Evolutionary conservation across 2,113 vertebrate species (phyloP).

Genomic region (Melanotaenia duboulayi): DNA sequence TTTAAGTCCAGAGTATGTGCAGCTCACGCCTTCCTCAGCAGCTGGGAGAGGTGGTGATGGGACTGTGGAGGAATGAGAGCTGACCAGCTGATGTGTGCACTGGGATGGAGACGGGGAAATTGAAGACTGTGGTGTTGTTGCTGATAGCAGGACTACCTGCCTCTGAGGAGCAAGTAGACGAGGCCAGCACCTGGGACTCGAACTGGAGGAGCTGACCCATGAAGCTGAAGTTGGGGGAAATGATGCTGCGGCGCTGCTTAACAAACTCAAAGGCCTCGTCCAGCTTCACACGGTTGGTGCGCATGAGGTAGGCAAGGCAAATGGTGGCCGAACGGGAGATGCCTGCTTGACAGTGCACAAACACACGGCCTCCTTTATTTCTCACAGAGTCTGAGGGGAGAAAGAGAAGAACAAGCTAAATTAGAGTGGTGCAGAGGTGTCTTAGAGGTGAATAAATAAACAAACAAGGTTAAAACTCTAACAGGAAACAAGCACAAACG

Average conservation of each 20-base stretch:
- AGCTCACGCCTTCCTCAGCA: constrained; percentile 83
- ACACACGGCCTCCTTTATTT: constrained; percentile 93
- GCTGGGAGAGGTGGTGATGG: constrained; percentile 97
- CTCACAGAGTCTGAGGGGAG: constrained; percentile 89
- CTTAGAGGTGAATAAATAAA: constrained; percentile 25
- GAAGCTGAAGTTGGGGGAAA: constrained; percentile 99
- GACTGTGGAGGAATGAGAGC: constrained; percentile 93
- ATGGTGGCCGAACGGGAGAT: constrained; percentile 98
- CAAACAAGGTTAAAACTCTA: constrained; percentile 3
- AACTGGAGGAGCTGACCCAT: constrained; percentile 99
- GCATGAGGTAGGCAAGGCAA: constrained; percentile 98
- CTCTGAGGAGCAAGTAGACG: constrained; percentile 92
- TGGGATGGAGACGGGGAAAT: constrained; percentile 96
- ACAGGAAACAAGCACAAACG: constrained; percentile 43
- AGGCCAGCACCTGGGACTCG: constrained; percentile 95
- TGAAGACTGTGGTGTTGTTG: constrained; percentile 90
- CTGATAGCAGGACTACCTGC: constrained; percentile 91
- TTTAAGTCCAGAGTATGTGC: constrained; percentile 37
- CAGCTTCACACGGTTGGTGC: constrained; percentile 96
- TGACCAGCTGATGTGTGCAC: constrained; percentile 87
- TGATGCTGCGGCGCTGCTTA: constrained; percentile 97
- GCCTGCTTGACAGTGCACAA: constrained; percentile 98
- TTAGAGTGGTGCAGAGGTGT: constrained; percentile 56
- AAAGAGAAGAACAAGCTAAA: constrained; percentile 8
- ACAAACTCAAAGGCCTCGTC: constrained; percentile 99